phyloP scores from a whole-genome alignment of 2,113 vertebrate species.

The Triplophysa dalaica region DNA sequence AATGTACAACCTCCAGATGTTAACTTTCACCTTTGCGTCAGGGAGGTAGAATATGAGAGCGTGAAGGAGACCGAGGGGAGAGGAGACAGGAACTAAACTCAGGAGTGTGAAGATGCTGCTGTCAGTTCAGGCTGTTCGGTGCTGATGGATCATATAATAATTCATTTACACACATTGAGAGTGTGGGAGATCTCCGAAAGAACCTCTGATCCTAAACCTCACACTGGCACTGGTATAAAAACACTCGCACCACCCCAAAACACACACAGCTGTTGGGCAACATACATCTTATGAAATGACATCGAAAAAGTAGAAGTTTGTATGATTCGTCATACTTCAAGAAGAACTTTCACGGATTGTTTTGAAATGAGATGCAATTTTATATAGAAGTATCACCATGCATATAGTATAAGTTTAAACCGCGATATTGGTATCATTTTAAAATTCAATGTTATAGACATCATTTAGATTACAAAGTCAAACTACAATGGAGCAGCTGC shows the following conservation, averaged over 20 bases:
- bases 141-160: constrained; percentile 48
- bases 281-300: constrained; percentile 27
- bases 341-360: constrained; percentile 2
- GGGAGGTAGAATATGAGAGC: not conserved
- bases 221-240: not conserved
- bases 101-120: constrained; percentile 27
- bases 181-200: not conserved
- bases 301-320: constrained; percentile 14
- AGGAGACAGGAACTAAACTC: not conserved
- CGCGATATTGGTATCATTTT: not conserved
- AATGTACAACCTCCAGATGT: not conserved
- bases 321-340: constrained; percentile 31
- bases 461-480: no score
- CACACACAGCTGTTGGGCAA: constrained; percentile 36
- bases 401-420: not conserved
- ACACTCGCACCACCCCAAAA: constrained; percentile 15
- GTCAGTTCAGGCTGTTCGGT: constrained; percentile 12
- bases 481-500: no score
- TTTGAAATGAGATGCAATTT: not conserved
- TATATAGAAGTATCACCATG: not conserved
- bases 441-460: not conserved
- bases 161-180: constrained; percentile 27
- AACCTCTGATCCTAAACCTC: constrained; percentile 18
- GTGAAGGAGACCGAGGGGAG: not conserved
- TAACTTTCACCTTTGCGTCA: not conserved